Evolutionary conservation across 2,888 invertebrate species (phyloP).

Genomic region (Amblyteles armatorius): DNA sequence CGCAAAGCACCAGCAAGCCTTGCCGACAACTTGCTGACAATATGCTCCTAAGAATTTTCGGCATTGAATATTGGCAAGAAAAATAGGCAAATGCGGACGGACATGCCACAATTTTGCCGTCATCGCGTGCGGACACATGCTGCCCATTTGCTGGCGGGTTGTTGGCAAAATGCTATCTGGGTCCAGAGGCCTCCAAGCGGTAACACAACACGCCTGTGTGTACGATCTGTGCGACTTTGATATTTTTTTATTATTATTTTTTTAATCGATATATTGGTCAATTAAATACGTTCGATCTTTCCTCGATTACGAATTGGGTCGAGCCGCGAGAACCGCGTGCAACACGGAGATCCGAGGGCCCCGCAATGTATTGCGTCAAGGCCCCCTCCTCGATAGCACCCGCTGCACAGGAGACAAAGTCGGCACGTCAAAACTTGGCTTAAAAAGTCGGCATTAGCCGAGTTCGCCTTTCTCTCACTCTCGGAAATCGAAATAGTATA

Average conservation of each 20-base stretch:
- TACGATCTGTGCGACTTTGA: not conserved
- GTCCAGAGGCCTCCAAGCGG: conserved; percentile 21
- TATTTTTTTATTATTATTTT: conserved; percentile 15
- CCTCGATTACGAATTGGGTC: conserved; percentile 59
- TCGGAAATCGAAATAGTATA: conserved; percentile 31
- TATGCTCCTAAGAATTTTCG: too few species aligned
- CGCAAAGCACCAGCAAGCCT: too few species aligned
- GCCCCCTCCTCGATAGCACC: conserved; percentile 45
- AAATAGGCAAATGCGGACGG: too few species aligned
- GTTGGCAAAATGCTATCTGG: too few species aligned
- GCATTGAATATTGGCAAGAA: too few species aligned
- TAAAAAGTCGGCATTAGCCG: conserved; percentile 60
- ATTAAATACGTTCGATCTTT: conserved; percentile 22
- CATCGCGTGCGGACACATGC: too few species aligned
- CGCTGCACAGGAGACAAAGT: conserved; percentile 40
- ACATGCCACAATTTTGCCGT: too few species aligned
- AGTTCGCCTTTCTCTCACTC: conserved; percentile 51
- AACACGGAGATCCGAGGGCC: conserved; percentile 48
- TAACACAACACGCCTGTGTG: not conserved
- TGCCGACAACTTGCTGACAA: too few species aligned
- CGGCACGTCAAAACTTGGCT: conserved; percentile 56
- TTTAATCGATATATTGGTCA: conserved; percentile 41
- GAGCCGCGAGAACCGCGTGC: conserved; percentile 40
- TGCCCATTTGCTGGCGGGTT: too few species aligned
- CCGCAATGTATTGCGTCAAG: conserved; percentile 58